Conservation (phyloP, 1,140 invertebrate genomes). For the Bombus vancouverensis region DNA sequence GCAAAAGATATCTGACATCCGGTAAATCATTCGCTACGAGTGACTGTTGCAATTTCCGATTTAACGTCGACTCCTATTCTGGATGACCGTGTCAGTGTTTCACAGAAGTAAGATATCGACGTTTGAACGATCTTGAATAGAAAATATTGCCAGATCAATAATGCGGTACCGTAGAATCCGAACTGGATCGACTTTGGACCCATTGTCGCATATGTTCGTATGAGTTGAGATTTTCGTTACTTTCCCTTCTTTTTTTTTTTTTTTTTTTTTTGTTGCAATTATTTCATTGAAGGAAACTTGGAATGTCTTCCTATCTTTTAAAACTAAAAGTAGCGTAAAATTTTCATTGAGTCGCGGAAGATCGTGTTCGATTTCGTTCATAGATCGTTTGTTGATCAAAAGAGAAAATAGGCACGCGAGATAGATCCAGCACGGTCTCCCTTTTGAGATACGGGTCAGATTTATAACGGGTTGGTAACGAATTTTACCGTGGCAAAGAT, state of each 20-base stretch:
- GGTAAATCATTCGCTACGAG: conserved; percentile 13
- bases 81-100: background rate
- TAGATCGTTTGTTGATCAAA: conserved; percentile 6
- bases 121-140: background rate
- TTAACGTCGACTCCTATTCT: background rate
- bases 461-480: background rate
- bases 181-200: background rate
- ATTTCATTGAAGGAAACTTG: no score
- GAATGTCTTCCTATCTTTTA: no score
- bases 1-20: background rate
- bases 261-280: background rate
- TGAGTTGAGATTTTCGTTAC: background rate
- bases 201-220: background rate
- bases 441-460: conserved; percentile 15
- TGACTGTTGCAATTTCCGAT: conserved; percentile 28
- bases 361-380: background rate
- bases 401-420: background rate
- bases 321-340: background rate
- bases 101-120: conserved; percentile 16
- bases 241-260: no score
- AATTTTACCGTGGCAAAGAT: conserved; percentile 29
- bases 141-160: conserved; percentile 25
- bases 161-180: background rate
- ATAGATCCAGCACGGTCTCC: background rate
- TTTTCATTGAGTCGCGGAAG: background rate